Base-by-base conservation (phyloP, 1,140 invertebrate genomes). In the Drosophila truncata region DNA sequence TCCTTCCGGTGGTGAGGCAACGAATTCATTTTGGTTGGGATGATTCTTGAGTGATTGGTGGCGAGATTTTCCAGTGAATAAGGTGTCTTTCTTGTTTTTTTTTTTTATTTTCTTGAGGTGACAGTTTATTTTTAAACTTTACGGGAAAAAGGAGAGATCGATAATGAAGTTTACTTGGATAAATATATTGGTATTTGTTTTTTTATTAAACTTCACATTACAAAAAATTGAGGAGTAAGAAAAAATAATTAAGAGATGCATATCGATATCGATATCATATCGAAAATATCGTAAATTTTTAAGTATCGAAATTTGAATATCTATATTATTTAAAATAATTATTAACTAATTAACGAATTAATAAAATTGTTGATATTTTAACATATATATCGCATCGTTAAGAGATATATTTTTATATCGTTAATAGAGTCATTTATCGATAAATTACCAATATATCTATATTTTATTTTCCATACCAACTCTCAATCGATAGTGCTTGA, bases 1-100 rank as follows among this genome's bases (percentile, higher is more conserved):
- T 70, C 69, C 29, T 72, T 70, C 69, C 29, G 37, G 37, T 55
- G 54, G 44, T 37, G 29, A 35, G 44, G 47, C 41, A 49, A n/a
- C 23, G 31, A 60, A 59, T 59, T 62, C 31, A 59, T 25, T 72
- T 65, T 46, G 18, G 23, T 37, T 46, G 9, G 47, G n/a, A 46
- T 31, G 33, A 57, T 50, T 62, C 13, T 33, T 42, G 37, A 58
- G 29, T 55, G 66, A 44, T 35, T 67, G 44, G 31, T 29, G 44
- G 61, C 39, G 35, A 9, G 18, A 29, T 58, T 13, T 31, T 31
- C 11, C 57, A 25, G 13, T 31, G 37, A 1, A 14, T 14, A 11
- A 4, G 18, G 11, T 23, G 10, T 35, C 23, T 35, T 6, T 54
- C 2, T 7, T 11, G 2, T 23, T 23, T 20, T 18, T 18, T 16